phyloP scores from a whole-genome alignment of 2,113 vertebrate species.

The Catagonus wagneri region DNA sequence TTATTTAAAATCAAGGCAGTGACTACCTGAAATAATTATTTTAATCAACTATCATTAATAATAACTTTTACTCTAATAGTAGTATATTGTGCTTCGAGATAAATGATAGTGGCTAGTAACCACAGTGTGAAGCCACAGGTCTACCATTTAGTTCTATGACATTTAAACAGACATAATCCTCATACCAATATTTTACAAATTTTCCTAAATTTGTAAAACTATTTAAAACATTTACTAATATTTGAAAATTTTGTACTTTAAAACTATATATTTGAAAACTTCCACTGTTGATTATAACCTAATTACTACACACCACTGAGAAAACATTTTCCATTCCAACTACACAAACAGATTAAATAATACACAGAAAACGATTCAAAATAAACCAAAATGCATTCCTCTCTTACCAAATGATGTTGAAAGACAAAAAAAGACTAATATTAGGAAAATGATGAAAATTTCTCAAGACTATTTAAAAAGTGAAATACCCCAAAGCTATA shows the following conservation, averaged over 20 bases:
- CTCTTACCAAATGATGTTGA: not conserved
- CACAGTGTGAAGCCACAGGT: not conserved
- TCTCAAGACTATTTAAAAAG: not conserved
- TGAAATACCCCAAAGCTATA: not conserved
- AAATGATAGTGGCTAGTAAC: not conserved
- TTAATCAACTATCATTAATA: not conserved
- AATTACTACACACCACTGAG: not conserved
- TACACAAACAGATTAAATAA: not conserved
- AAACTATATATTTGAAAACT: not conserved
- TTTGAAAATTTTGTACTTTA: not conserved
- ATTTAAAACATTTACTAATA: too few species aligned
- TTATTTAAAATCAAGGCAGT: not conserved
- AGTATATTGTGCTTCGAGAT: not conserved
- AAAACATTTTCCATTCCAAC: not conserved
- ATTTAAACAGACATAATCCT: not conserved
- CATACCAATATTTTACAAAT: not conserved
- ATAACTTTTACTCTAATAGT: not conserved
- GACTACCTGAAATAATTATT: not conserved
- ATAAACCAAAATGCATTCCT: not conserved
- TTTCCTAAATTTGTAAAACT: not conserved
- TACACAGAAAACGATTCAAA: not conserved
- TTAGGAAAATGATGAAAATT: not conserved
- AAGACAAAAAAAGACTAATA: not conserved
- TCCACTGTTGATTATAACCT: not conserved
- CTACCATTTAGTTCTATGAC: not conserved